Evolutionary conservation across 2,113 vertebrate genomes (phyloP).

Genomic region (Perognathus longimembris): DNA sequence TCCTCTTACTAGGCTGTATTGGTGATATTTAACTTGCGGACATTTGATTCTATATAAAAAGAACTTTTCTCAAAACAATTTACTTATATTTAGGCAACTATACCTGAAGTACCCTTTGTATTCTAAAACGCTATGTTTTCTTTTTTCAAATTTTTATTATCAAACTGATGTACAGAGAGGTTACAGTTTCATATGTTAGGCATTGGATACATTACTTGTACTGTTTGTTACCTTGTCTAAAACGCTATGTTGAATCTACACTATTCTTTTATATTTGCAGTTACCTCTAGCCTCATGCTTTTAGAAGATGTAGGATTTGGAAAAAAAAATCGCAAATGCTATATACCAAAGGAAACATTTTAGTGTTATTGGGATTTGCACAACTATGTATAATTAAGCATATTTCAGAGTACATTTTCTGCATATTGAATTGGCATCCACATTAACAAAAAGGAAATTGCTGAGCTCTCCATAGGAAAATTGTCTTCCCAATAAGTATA

Average conservation of each 20-base stretch:
- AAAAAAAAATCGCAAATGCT: conserved; percentile 14
- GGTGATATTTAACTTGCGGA: not conserved
- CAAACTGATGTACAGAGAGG: too few species aligned
- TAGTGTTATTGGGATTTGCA: conserved; percentile 44
- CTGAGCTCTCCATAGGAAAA: conserved; percentile 53
- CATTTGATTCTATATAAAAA: not conserved
- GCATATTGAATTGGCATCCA: not conserved
- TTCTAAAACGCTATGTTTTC: not conserved
- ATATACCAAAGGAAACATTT: conserved; percentile 48
- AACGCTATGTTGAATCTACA: conserved; percentile 42
- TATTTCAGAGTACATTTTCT: conserved; percentile 42
- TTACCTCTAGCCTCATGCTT: conserved; percentile 47
- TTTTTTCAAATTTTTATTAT: too few species aligned
- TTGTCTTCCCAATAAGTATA: not conserved
- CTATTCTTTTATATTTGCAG: conserved; percentile 37
- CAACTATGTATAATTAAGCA: not conserved
- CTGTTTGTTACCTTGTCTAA: too few species aligned
- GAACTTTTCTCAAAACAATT: conserved; percentile 18
- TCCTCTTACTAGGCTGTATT: not conserved
- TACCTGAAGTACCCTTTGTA: conserved; percentile 22
- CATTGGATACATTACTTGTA: too few species aligned
- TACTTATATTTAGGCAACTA: not conserved
- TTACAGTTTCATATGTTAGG: too few species aligned
- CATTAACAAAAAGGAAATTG: conserved; percentile 4
- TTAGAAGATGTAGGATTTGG: conserved; percentile 55